Percentiles rank a stretch among this genome's conserved stretches.
These are phyloP conservation scores for Neotragus pygmaeus DNA, from an alignment of 2,113 vertebrate species.

Conservation along the genomic window DNA sequence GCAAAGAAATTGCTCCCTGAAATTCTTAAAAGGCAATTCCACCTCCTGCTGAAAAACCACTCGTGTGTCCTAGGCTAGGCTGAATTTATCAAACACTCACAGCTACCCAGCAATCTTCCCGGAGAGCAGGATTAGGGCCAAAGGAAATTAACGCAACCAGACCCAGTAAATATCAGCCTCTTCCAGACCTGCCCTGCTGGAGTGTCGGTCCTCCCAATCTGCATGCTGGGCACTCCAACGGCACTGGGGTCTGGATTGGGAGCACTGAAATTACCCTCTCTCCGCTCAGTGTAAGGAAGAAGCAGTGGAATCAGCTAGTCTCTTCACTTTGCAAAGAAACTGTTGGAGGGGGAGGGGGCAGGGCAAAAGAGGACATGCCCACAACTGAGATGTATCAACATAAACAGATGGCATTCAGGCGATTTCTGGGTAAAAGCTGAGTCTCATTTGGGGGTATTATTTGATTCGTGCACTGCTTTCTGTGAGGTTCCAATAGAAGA, in stretches of 20 bases:
- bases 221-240: background rate
- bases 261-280: background rate
- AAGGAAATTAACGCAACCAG: background rate
- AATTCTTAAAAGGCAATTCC: constrained; percentile 27
- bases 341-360: background rate
- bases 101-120: constrained; percentile 18
- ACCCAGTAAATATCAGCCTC: background rate
- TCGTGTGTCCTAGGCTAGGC: background rate
- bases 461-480: background rate
- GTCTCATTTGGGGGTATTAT: background rate
- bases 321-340: constrained; percentile 29
- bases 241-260: accelerated
- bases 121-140: constrained; percentile 4
- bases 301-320: background rate
- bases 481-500: background rate
- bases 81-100: constrained; percentile 30
- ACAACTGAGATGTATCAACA: background rate
- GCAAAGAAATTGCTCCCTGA: background rate
- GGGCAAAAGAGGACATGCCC: background rate
- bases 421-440: background rate
- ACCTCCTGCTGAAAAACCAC: constrained; percentile 19
- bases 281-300: background rate
- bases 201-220: accelerated
- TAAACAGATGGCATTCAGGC: background rate
- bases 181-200: background rate